These are phyloP conservation scores for Himantopus leucocephalus DNA, from an alignment of 2,113 vertebrate genomes.

Conservation along the genomic window DNA sequence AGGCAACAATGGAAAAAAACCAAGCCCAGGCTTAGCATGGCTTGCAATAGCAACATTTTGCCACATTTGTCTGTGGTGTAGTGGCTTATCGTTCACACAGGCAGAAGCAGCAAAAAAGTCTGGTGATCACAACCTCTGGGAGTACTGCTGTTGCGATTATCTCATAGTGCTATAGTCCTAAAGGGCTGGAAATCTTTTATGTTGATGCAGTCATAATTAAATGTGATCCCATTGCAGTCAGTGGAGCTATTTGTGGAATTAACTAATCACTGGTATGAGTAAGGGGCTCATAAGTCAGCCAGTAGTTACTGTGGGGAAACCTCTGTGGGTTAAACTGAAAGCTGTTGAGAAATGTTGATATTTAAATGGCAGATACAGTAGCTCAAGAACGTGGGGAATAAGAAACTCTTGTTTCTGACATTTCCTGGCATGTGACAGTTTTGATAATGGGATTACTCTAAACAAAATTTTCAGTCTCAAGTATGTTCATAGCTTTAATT, in stretches of 20 bases:
- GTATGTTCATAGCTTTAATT: constrained; percentile 47
- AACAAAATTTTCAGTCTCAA: constrained; percentile 57
- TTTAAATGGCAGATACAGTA: constrained; percentile 51
- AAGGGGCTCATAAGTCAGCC: constrained; percentile 37
- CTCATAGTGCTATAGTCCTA: neutral
- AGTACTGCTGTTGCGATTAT: neutral
- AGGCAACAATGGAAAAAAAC: neutral
- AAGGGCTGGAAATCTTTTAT: constrained; percentile 2
- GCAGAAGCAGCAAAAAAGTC: neutral
- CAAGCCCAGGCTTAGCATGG: neutral
- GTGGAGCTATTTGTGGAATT: constrained; percentile 17
- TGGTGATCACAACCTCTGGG: neutral
- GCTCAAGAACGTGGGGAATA: neutral
- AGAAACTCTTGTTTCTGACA: constrained; percentile 42
- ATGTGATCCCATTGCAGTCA: constrained; percentile 1
- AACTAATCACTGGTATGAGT: constrained; percentile 10
- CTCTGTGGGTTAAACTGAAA: constrained; percentile 52
- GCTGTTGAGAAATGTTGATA: constrained; percentile 43
- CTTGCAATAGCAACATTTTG: neutral
- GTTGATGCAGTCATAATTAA: constrained; percentile 35
- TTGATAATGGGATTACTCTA: constrained; percentile 61
- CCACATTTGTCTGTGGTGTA: neutral
- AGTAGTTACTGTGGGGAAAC: constrained; percentile 44
- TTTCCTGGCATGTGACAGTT: constrained; percentile 63
- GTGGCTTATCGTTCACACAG: neutral